Evolutionary conservation across 2,888 invertebrate genomes (phyloP).

Genomic region (Aquatica leii): DNA sequence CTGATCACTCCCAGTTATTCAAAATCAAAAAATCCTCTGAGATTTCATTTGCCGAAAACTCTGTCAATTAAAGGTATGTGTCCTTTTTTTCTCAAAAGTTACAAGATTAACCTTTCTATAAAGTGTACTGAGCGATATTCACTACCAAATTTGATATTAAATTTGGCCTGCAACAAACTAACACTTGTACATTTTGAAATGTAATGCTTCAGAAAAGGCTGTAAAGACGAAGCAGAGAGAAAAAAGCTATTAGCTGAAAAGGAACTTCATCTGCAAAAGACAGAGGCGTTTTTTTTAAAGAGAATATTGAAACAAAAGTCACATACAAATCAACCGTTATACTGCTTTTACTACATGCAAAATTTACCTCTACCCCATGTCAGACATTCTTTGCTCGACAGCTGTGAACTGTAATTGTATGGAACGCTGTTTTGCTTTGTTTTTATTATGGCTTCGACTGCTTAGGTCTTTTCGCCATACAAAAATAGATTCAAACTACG

Average conservation of each 20-base stretch:
- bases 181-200: background rate
- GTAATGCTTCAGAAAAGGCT: background rate
- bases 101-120: background rate
- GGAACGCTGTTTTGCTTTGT: too few relatives aligned
- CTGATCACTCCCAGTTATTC: background rate
- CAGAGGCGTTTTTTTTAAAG: background rate
- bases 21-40: background rate
- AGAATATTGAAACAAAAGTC: background rate
- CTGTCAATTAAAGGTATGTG: too few relatives aligned
- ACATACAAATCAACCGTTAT: background rate
- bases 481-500: too few relatives aligned
- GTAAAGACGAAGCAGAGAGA: background rate
- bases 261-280: background rate
- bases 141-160: background rate
- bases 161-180: background rate
- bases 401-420: too few relatives aligned
- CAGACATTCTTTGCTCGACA: too few relatives aligned
- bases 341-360: background rate
- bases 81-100: too few relatives aligned
- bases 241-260: background rate
- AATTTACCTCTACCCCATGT: too few relatives aligned
- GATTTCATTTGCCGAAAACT: background rate
- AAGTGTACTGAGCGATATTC: background rate
- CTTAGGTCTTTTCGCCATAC: too few relatives aligned
- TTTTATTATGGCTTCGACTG: too few relatives aligned